Conservation (phyloP, 2,797 vertebrate species). For the Glossophaga mutica region DNA sequence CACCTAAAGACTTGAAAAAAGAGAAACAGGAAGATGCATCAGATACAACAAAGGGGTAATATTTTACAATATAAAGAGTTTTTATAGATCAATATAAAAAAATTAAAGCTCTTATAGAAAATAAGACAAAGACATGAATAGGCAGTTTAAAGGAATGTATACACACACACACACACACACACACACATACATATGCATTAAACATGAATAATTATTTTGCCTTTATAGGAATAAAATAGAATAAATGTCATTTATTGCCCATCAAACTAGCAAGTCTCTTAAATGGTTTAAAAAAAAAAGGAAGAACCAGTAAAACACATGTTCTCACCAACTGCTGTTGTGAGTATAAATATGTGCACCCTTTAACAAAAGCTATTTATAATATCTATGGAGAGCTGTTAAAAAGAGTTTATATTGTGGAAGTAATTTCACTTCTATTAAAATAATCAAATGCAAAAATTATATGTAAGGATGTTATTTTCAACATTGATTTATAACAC, state of each 20-base stretch:
- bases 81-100: not conserved
- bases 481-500: not conserved
- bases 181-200: not conserved
- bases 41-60: not conserved
- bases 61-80: not conserved
- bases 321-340: not conserved
- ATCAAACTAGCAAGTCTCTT: not conserved
- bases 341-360: not conserved
- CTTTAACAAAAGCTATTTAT: not conserved
- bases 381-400: not conserved
- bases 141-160: not conserved
- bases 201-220: not conserved
- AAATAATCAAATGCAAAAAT: not conserved
- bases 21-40: not conserved
- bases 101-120: not conserved
- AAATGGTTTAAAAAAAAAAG: not conserved
- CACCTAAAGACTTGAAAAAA: not conserved
- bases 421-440: not conserved
- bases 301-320: not conserved
- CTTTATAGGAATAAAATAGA: not conserved
- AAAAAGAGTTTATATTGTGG: not conserved
- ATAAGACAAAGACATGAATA: not conserved
- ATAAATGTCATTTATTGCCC: not conserved
- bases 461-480: not conserved
- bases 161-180: too few relatives aligned